A percentile compares a stretch with the other conserved stretches of the same genome.
Evolutionary conservation across 2,113 vertebrate genomes (phyloP).

Genomic region (Numenius arquata): DNA sequence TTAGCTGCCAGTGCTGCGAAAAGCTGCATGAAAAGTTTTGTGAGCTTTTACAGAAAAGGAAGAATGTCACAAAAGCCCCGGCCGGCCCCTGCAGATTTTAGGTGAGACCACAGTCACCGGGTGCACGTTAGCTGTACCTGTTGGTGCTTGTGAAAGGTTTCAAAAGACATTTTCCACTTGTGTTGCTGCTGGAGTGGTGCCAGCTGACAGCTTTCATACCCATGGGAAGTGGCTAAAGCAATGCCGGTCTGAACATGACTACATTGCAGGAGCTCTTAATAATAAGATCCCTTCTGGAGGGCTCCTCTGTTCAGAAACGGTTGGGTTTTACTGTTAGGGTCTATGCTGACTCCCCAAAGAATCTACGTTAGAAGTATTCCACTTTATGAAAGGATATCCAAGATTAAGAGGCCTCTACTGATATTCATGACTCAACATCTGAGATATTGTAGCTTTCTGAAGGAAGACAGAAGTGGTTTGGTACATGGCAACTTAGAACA

Average conservation of each 20-base stretch:
- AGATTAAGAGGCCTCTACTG: background rate
- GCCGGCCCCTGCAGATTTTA: background rate
- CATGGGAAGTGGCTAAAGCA: conserved; percentile 23
- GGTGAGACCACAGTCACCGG: background rate
- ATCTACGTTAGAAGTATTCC: background rate
- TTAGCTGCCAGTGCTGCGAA: background rate
- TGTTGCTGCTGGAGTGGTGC: background rate
- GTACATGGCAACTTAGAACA: background rate
- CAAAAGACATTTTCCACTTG: conserved; percentile 16
- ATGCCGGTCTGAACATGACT: conserved; percentile 35
- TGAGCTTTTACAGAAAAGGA: background rate
- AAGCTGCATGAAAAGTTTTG: background rate
- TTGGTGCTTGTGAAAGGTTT: conserved; percentile 11
- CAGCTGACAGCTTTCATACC: background rate
- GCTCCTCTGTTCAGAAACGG: background rate
- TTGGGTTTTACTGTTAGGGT: background rate
- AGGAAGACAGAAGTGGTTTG: background rate
- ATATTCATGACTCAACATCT: background rate
- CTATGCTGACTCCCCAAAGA: background rate
- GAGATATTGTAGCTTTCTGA: background rate
- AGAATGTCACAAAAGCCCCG: background rate
- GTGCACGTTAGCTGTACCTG: background rate
- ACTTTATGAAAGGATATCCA: background rate
- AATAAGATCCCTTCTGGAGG: background rate
- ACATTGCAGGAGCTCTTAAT: background rate